Evolutionary conservation across 1,140 invertebrate species (phyloP), one percentile per base, ranked within the genome.

Genomic region (Drosophila ambigua): DNA sequence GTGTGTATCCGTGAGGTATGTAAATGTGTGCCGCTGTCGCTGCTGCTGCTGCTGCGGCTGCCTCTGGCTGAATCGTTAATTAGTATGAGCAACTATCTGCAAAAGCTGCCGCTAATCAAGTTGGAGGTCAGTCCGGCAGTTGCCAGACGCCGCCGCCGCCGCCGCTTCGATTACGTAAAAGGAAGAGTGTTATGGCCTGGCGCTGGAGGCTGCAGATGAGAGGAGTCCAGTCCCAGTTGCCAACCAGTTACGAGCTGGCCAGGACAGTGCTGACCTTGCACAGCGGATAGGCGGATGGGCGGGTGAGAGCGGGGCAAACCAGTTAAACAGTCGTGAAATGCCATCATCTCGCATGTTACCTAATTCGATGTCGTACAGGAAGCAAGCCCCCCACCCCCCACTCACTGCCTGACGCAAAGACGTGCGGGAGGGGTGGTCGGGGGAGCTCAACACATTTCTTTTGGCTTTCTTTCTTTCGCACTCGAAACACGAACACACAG

Each of bases 81-180:
- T 82, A 82, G 67, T 66, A 71, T 71, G 23, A 58, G 43, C 74
- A 72, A 81, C 68, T 78, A 77, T 45, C 46, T 59, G 62, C 69
- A 69, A 83, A 83, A 83, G 62, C 35, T 20, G 79, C 76, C 77
- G 76, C 81, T 84, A 85, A 87, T 87, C 82, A 87, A 87, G 83
- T 87, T 87, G 82, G 82, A 87, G 82, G 82, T 87, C 82, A 87
- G 69, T 69, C 78, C 53, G 44, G 44, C 66, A 31, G 44, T 41
- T 43, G 64, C 41, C 41, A 15, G 8, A 16, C 16, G 16, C 0
- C 16, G 16, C 16, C 20, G 20, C 15, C 24, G 9, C 24, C 8
- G 65, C 46, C 68, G 60, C 54, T 72, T 66, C 62, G 45, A 59
- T 85, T 87, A 85, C 68, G 78, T 85, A 85, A 84, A 72, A 41